Conservation (phyloP, 2,888 invertebrate genomes). For the Pseudeuparius sepicola region DNA sequence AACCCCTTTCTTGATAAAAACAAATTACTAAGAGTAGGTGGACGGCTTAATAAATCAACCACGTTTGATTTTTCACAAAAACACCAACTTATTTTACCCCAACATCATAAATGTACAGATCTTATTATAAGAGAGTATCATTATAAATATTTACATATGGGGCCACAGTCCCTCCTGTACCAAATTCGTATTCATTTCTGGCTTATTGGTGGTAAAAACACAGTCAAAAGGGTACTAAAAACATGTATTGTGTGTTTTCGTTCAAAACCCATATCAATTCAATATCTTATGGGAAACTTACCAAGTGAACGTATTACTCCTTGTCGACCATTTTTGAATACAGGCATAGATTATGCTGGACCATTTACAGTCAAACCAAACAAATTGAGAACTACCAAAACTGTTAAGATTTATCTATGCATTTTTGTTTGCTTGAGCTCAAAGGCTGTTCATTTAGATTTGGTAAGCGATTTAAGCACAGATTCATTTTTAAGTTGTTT, state of each 20-base stretch:
- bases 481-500: constrained; percentile 8
- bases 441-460: constrained; percentile 4
- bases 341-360: constrained; percentile 9
- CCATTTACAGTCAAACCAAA: constrained; percentile 3
- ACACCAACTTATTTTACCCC: constrained; percentile 13
- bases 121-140: constrained; percentile 10
- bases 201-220: constrained; percentile 20
- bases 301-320: constrained; percentile 17
- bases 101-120: constrained; percentile 12
- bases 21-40: constrained; percentile 8
- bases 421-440: constrained; percentile 12
- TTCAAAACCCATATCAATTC: constrained; percentile 13
- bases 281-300: constrained; percentile 23
- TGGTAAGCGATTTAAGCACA: too few species aligned
- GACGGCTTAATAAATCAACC: constrained; percentile 7
- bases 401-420: constrained; percentile 7
- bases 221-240: constrained; percentile 13
- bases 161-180: constrained; percentile 13
- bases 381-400: constrained; percentile 4
- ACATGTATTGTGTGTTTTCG: constrained; percentile 21
- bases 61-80: constrained; percentile 12
- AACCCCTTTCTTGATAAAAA: constrained; percentile 13
- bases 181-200: too few species aligned
- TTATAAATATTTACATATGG: constrained; percentile 13
- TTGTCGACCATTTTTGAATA: constrained; percentile 13